Conservation (phyloP, 2,113 vertebrate genomes). For the Protomyctophum bolini region DNA sequence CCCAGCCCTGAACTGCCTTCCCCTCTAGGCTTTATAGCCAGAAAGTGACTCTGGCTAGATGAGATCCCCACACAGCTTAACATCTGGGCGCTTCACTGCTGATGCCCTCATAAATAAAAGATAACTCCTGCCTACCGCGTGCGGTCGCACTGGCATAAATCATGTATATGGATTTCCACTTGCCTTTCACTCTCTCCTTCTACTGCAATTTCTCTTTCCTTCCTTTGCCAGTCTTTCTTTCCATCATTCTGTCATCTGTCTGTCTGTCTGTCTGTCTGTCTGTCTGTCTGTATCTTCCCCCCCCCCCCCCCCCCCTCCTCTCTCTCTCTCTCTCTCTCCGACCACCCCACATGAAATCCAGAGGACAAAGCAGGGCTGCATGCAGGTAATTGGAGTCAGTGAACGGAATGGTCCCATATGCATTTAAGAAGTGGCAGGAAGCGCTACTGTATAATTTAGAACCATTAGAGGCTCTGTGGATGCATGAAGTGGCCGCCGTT, state of each 20-base stretch:
- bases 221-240: neutral
- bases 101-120: conserved; percentile 87
- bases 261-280: neutral
- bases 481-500: neutral
- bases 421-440: conserved; percentile 17
- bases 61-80: conserved; percentile 81
- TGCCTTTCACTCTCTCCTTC: conserved; percentile 77
- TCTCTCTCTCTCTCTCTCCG: conserved; percentile 17
- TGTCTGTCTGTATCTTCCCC: conserved; percentile 30
- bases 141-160: conserved; percentile 81
- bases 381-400: conserved; percentile 75
- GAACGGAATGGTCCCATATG: conserved; percentile 59
- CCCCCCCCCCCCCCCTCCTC: conserved; percentile 44
- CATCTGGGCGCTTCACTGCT: conserved; percentile 79
- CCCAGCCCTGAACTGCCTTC: conserved; percentile 44
- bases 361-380: conserved; percentile 53
- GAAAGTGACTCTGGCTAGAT: conserved; percentile 69
- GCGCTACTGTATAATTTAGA: conserved; percentile 33
- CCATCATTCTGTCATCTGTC: neutral
- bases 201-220: conserved; percentile 54
- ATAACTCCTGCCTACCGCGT: conserved; percentile 76
- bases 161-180: conserved; percentile 83
- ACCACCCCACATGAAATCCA: conserved; percentile 39
- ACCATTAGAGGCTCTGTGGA: conserved; percentile 2
- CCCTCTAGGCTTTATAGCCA: conserved; percentile 70